phyloP scores from a whole-genome alignment of 2,888 invertebrate species.

The Nomada flava region DNA sequence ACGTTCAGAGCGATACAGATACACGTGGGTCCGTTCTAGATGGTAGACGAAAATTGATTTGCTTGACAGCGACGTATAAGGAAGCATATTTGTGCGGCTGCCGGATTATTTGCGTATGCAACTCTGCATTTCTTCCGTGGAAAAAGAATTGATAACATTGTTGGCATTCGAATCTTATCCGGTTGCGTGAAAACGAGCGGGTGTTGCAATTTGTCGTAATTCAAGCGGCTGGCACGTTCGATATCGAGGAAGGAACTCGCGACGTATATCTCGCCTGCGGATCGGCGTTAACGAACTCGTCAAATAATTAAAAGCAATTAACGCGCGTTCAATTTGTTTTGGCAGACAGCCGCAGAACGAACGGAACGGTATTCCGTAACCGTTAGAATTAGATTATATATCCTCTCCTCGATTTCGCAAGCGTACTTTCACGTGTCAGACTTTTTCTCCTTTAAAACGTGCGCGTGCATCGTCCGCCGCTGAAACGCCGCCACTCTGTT shows the following conservation, averaged over 20 bases:
- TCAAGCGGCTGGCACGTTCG: neutral
- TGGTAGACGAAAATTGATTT: too few relatives aligned
- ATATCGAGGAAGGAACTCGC: neutral
- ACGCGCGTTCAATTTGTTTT: constrained; percentile 49
- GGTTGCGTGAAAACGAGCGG: constrained; percentile 26
- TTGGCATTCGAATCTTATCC: neutral
- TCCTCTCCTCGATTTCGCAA: constrained; percentile 52
- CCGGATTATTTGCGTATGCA: too few relatives aligned
- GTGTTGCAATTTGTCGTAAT: constrained; percentile 3
- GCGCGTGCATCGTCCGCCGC: constrained; percentile 1
- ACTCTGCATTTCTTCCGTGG: neutral
- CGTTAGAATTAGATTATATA: constrained; percentile 55
- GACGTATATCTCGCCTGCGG: neutral
- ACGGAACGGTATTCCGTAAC: constrained; percentile 44
- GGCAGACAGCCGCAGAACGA: constrained; percentile 28
- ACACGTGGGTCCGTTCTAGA: too few relatives aligned
- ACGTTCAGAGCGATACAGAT: neutral
- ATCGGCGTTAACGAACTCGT: constrained; percentile 34
- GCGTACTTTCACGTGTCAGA: constrained; percentile 56
- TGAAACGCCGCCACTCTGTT: constrained; percentile 27
- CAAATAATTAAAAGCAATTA: constrained; percentile 50
- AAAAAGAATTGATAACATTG: neutral
- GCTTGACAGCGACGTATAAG: too few relatives aligned
- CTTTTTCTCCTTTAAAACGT: constrained; percentile 39
- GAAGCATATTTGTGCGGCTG: too few relatives aligned